Base-by-base conservation (phyloP, 2,797 vertebrate genomes). In the Hybognathus amarus region DNA sequence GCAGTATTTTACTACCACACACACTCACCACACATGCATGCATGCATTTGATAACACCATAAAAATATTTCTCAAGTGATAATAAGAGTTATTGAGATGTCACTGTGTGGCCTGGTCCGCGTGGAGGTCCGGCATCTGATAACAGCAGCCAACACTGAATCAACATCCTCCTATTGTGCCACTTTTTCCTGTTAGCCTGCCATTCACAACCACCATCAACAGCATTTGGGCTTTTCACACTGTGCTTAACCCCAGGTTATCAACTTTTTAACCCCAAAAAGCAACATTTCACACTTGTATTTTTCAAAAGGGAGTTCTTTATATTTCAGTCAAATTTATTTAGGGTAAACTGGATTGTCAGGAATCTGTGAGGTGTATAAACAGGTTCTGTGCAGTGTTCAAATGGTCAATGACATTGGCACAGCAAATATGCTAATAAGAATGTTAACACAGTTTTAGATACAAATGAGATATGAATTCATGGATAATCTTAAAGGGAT, bases 141-240 rank as follows among this genome's bases (percentile, higher is more conserved):
- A 84, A 75, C 69, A 73, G 40, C 30, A 50, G 33, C 76, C 63
- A 67, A 71, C 42, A 73, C 59, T 67, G 77, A 4, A 36, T 82
- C 85, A 86, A 88, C 85, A 80, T 86, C 85, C 83, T 79, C 12
- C 83, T 24, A 87, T 85, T 85, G 87, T 86, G 36, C 56, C 77
- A 40, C 47, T 70, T 45, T 68, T 88, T 88, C 85, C 85, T 68
- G 83, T 79, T 27, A 56, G 67, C 40, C 73, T 69, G 27, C 73
- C 64, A 77, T 83, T 69, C 64, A 69, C 8, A 67, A 66, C 22
- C 42, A 83, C 68, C 52, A 64, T 33, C 71, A 82, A 40, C 40
- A 77, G 71, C 15, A 59, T 18, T 68, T 77, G 18, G 33, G 24
- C 24, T 27, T 75, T 73, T 52, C 54, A 69, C 33, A 33, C 47